phyloP scores from a whole-genome alignment of 2,797 vertebrate species.

The Gymnocypris eckloni region DNA sequence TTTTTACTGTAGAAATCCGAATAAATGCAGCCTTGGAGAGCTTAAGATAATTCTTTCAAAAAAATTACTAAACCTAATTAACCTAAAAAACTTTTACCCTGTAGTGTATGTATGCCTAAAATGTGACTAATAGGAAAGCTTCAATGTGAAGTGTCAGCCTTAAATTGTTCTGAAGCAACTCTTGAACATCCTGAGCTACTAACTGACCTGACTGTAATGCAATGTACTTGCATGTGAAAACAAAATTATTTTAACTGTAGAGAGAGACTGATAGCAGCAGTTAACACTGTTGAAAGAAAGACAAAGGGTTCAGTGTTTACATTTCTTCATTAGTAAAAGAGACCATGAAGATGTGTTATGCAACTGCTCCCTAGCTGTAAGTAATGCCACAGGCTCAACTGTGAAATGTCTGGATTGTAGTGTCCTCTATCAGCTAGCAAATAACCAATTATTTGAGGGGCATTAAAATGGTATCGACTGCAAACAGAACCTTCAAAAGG shows the following conservation, averaged over 20 bases:
- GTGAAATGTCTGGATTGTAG: constrained; percentile 43
- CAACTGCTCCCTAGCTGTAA: constrained; percentile 41
- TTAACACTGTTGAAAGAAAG: not conserved
- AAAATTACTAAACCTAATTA: no score
- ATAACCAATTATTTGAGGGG: constrained; percentile 16
- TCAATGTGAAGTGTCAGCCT: not conserved
- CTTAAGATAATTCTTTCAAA: not conserved
- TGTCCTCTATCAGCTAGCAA: not conserved
- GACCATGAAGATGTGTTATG: constrained; percentile 36
- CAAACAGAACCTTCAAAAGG: constrained; percentile 19
- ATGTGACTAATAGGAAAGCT: not conserved
- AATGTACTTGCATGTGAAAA: not conserved
- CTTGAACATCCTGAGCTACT: not conserved
- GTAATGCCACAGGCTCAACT: constrained; percentile 27
- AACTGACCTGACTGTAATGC: constrained; percentile 1
- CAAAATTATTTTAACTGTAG: not conserved
- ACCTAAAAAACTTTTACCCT: no score
- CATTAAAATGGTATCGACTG: not conserved
- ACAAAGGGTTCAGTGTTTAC: constrained; percentile 11
- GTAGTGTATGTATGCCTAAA: not conserved
- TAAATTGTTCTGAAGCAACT: not conserved
- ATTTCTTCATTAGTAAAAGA: constrained; percentile 38
- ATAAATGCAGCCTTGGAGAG: not conserved
- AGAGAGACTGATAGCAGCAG: not conserved
- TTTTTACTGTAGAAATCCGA: not conserved